Evolutionary conservation across 2,113 vertebrate genomes (phyloP).

Genomic region (Ammodramus savannarum): DNA sequence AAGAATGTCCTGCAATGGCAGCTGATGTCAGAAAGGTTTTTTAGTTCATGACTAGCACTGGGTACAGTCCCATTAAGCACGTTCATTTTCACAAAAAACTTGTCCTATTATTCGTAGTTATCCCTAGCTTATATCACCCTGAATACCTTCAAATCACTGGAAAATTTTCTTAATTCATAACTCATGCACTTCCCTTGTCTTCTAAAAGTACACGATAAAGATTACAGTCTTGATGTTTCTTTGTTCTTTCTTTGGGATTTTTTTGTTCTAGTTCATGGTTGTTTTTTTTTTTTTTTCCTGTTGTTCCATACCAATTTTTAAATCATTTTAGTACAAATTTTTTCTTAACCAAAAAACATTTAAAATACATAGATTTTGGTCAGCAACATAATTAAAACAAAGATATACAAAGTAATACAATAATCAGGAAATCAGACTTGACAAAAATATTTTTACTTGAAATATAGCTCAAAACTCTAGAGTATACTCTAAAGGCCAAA

Average conservation of each 20-base stretch:
- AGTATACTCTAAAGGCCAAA: not conserved
- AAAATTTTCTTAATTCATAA: not conserved
- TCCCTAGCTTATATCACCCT: not conserved
- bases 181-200: not conserved
- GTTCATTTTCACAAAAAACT: not conserved
- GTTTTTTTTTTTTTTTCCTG: not conserved
- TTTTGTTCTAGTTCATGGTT: not conserved
- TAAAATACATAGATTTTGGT: not conserved
- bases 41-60: not conserved
- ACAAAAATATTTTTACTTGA: not conserved
- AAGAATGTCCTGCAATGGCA: not conserved
- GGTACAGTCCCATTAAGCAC: not conserved
- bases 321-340: not conserved
- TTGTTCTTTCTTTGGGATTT: not conserved
- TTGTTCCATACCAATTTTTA: not conserved
- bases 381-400: not conserved
- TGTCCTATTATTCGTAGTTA: not conserved
- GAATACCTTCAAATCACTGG: not conserved
- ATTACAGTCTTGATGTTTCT: not conserved
- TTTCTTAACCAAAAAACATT: not conserved
- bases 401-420: not conserved
- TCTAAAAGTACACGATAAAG: not conserved
- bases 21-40: not conserved
- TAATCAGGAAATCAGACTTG: not conserved
- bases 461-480: not conserved